Evolutionary conservation across 2,797 vertebrate genomes (phyloP).

Genomic region (Oreortyx pictus): DNA sequence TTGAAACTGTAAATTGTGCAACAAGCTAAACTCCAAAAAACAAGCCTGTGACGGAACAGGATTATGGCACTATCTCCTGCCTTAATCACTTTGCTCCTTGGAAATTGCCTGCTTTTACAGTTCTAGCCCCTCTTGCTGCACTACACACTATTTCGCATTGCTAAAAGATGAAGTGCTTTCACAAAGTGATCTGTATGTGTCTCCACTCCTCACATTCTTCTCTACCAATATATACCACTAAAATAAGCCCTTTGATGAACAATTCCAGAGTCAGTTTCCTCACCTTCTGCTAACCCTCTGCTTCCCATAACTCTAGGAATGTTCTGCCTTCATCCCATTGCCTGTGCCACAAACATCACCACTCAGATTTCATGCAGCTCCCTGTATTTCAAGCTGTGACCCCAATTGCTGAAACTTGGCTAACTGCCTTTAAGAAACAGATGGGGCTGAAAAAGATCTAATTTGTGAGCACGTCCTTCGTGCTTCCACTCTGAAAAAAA

Average conservation of each 20-base stretch:
- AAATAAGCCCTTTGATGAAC: not conserved
- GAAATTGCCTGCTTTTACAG: not conserved
- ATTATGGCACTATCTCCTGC: slow-evolving; percentile 58
- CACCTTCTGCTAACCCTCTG: not conserved
- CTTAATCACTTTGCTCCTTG: slow-evolving; percentile 43
- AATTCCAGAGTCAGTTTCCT: not conserved
- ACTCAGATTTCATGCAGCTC: not conserved
- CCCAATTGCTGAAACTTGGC: not conserved
- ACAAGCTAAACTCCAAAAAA: slow-evolving; percentile 44
- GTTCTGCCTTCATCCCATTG: not conserved
- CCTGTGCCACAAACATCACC: not conserved
- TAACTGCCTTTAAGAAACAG: not conserved
- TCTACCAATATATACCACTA: not conserved
- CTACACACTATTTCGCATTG: not conserved
- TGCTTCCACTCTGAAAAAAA: not conserved
- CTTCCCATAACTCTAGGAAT: not conserved
- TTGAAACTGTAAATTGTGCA: slow-evolving; percentile 62
- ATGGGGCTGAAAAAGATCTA: not conserved
- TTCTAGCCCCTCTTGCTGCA: not conserved
- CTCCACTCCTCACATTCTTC: not conserved
- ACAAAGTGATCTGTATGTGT: not conserved
- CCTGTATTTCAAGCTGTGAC: not conserved
- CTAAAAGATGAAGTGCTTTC: slow-evolving; percentile 27
- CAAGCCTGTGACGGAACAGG: slow-evolving; percentile 61
- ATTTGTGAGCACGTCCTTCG: not conserved